Conservation (phyloP, 1,140 invertebrate species). For the Heterodera carotae region DNA sequence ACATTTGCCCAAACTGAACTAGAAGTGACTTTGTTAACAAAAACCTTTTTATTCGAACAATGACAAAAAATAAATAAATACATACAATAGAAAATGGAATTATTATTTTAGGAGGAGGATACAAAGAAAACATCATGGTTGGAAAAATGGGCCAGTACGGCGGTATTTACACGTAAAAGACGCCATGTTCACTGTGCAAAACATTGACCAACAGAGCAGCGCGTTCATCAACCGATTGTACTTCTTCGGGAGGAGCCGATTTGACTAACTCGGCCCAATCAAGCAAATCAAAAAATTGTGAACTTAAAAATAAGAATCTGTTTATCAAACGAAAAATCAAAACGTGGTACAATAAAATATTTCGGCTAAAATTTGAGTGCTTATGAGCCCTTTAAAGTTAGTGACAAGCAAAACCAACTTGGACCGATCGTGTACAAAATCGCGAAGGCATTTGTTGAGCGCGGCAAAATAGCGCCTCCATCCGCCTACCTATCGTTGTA, state of each 20-base stretch:
- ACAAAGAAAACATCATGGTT: too few relatives aligned
- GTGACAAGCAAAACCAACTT: not conserved
- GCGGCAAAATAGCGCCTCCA: conserved; percentile 10
- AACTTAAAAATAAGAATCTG: conserved; percentile 4
- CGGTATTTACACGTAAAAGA: conserved; percentile 4
- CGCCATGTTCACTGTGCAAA: conserved; percentile 14
- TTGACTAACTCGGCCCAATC: conserved; percentile 21
- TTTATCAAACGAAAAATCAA: too few relatives aligned
- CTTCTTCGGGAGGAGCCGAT: not conserved
- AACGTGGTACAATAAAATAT: too few relatives aligned
- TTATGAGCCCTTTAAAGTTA: too few relatives aligned
- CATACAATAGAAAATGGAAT: too few relatives aligned
- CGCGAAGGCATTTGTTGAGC: conserved; percentile 11
- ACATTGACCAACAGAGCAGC: conserved; percentile 8
- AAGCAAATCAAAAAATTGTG: conserved; percentile 2
- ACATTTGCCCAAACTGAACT: too few relatives aligned
- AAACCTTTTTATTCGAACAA: too few relatives aligned
- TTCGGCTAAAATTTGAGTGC: too few relatives aligned
- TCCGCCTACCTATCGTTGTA: not conserved
- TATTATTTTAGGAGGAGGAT: too few relatives aligned
- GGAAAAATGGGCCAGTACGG: too few relatives aligned
- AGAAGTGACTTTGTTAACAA: too few relatives aligned
- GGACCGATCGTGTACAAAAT: conserved; percentile 12
- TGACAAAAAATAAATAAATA: too few relatives aligned
- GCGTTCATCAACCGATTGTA: not conserved